Conservation (phyloP, 2,797 vertebrate genomes). For the Chiloscyllium punctatum region DNA sequence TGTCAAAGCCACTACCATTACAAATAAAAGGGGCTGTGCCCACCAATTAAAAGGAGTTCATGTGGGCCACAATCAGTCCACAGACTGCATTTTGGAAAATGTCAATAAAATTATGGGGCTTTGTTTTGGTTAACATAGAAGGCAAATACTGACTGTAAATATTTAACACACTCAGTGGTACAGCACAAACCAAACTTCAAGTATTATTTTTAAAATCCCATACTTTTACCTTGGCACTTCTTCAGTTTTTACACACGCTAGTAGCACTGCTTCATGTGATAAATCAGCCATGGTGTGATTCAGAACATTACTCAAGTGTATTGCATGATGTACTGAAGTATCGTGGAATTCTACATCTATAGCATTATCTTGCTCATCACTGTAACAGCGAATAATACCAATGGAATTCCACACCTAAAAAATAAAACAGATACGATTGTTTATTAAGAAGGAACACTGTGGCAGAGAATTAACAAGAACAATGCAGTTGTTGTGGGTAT, state of each 20-base stretch:
- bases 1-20: not conserved
- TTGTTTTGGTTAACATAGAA: not conserved
- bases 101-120: not conserved
- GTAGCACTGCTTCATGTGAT: slow-evolving; percentile 80
- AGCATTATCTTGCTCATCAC: slow-evolving; percentile 90
- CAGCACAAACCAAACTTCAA: not conserved
- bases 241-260: slow-evolving; percentile 77
- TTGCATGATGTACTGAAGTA: slow-evolving; percentile 81
- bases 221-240: slow-evolving; percentile 75
- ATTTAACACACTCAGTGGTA: not conserved
- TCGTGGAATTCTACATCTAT: slow-evolving; percentile 94
- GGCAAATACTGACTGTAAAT: not conserved
- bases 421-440: not conserved
- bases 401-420: slow-evolving; percentile 86
- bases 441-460: not conserved
- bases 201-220: not conserved
- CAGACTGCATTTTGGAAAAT: not conserved
- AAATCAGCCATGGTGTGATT: slow-evolving; percentile 79
- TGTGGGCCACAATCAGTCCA: not conserved
- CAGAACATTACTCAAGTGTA: slow-evolving; percentile 82
- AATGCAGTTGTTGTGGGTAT: not conserved
- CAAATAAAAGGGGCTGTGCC: not conserved
- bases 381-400: slow-evolving; percentile 87
- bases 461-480: not conserved
- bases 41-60: not conserved